These are phyloP conservation scores for Drosophila rufa DNA, from an alignment of 1,140 invertebrate species.

Conservation along the genomic window DNA sequence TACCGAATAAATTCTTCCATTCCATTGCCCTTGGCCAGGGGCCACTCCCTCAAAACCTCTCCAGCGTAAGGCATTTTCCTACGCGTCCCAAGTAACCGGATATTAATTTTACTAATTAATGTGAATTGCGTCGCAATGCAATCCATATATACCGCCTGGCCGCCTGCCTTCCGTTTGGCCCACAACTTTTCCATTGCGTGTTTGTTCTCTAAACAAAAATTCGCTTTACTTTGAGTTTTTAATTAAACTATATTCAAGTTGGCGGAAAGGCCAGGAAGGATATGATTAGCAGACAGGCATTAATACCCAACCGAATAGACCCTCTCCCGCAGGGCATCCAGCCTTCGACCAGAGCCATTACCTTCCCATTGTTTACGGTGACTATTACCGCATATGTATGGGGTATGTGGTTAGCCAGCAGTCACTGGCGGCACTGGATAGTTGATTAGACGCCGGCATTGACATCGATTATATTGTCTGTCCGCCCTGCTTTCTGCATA, in stretches of 20 bases:
- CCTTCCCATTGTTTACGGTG: constrained; percentile 38
- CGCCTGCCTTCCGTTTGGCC: constrained; percentile 24
- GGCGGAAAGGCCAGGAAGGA: background rate
- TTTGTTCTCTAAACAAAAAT: constrained; percentile 27
- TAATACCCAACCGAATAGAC: constrained; percentile 5
- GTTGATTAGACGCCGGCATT: constrained; percentile 54
- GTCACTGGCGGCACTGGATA: constrained; percentile 18
- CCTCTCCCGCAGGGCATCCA: constrained; percentile 18
- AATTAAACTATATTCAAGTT: constrained; percentile 45
- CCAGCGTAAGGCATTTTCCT: constrained; percentile 28
- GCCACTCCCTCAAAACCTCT: constrained; percentile 38
- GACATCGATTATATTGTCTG: constrained; percentile 68
- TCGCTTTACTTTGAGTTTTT: constrained; percentile 43
- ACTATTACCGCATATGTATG: constrained; percentile 47
- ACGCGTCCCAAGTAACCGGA: constrained; percentile 50
- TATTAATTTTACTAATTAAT: constrained; percentile 71
- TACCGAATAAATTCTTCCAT: constrained; percentile 49
- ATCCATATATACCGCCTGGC: constrained; percentile 21
- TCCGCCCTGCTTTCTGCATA: constrained; percentile 16
- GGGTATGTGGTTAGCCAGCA: constrained; percentile 31
- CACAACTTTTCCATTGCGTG: constrained; percentile 36
- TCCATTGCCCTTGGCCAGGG: constrained; percentile 17
- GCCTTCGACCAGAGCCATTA: constrained; percentile 34
- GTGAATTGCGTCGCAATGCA: constrained; percentile 53
- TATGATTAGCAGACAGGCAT: constrained; percentile 33